These are phyloP conservation scores for Microcebus tavaratra DNA, from an alignment of 2,113 vertebrate species.

Conservation along the genomic window DNA sequence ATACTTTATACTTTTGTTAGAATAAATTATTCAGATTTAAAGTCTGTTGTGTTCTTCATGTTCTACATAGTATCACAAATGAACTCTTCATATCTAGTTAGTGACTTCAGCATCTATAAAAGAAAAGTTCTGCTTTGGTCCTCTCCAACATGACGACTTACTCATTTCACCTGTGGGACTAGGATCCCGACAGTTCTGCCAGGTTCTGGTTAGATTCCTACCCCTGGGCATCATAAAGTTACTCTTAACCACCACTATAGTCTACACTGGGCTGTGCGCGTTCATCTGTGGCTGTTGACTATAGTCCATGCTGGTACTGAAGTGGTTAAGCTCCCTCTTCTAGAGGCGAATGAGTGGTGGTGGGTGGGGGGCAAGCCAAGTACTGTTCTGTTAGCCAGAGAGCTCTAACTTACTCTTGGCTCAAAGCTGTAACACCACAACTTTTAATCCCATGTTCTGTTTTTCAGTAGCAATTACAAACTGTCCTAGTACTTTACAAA, in stretches of 20 bases:
- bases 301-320: too few relatives aligned
- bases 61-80: not conserved
- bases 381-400: not conserved
- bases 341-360: not conserved
- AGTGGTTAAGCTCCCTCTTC: not conserved
- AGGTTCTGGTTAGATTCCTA: not conserved
- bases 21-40: conserved; percentile 87
- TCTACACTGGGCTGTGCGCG: too few relatives aligned
- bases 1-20: conserved; percentile 85
- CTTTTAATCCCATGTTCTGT: accelerated
- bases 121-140: not conserved
- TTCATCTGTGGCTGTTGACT: too few relatives aligned
- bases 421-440: accelerated
- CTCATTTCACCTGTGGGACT: accelerated
- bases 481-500: not conserved
- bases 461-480: not conserved
- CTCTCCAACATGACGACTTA: not conserved
- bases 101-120: not conserved
- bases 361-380: not conserved
- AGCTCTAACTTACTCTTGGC: accelerated
- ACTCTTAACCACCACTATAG: not conserved
- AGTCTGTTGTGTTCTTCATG: not conserved
- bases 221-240: too few relatives aligned
- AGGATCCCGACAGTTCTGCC: not conserved
- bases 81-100: not conserved